These are phyloP conservation scores for Amniataba percoides DNA, from an alignment of 2,797 vertebrate species.

Conservation along the genomic window DNA sequence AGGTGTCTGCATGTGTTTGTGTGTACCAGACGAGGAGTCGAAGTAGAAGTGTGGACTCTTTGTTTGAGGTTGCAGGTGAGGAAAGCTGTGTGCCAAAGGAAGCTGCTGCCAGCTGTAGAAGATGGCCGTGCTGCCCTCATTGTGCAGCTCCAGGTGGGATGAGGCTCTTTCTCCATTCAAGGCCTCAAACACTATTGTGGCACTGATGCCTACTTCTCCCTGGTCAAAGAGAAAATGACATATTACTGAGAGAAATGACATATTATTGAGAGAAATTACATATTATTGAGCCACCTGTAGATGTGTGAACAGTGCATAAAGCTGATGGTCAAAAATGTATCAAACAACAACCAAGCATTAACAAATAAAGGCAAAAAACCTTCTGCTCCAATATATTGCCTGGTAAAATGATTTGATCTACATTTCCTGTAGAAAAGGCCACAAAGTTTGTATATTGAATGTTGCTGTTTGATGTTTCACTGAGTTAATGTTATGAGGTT, in stretches of 20 bases:
- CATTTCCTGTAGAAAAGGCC: too few relatives aligned
- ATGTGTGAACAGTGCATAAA: not conserved
- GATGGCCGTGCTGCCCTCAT: conserved; percentile 89
- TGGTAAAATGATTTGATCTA: not conserved
- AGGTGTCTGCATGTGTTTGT: conserved; percentile 59
- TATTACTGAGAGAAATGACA: not conserved
- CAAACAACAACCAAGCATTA: not conserved
- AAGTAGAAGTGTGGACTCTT: conserved; percentile 88
- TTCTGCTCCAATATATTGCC: not conserved
- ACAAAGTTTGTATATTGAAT: too few relatives aligned
- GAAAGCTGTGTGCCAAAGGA: conserved; percentile 72
- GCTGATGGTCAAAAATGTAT: not conserved
- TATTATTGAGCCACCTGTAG: not conserved
- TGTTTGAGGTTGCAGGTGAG: conserved; percentile 61
- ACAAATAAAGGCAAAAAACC: not conserved
- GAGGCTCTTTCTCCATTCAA: conserved; percentile 82
- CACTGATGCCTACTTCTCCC: conserved; percentile 88
- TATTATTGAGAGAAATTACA: not conserved
- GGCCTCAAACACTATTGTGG: conserved; percentile 88
- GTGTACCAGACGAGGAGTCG: conserved; percentile 87
- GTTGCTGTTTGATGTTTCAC: too few relatives aligned
- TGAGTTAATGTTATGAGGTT: too few relatives aligned
- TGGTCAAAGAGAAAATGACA: conserved; percentile 51
- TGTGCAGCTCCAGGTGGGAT: conserved; percentile 87
- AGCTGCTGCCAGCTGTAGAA: conserved; percentile 92